Conservation (phyloP, 2,797 vertebrate genomes). For the Poeciliopsis presidionis region DNA sequence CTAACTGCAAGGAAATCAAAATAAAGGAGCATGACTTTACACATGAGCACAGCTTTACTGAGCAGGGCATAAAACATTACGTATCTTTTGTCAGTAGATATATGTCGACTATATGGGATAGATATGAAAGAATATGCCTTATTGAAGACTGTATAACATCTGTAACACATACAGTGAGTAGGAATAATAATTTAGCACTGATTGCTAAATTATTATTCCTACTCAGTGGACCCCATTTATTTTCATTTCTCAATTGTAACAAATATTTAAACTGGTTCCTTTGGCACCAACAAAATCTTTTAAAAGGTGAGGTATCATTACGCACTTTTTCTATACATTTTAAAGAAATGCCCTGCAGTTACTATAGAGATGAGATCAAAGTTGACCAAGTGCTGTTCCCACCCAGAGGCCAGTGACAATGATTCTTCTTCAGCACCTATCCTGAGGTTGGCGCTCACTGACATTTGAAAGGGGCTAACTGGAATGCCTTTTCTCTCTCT, state of each 20-base stretch:
- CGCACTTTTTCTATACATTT: slow-evolving; percentile 55
- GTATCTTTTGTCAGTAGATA: background rate
- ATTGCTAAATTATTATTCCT: background rate
- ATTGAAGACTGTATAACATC: too few relatives aligned
- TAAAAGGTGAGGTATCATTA: slow-evolving; percentile 3
- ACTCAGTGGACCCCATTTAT: background rate
- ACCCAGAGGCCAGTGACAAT: slow-evolving; percentile 46
- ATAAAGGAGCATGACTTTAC: background rate
- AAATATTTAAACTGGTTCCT: background rate
- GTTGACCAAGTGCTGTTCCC: slow-evolving; percentile 53
- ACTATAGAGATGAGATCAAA: slow-evolving; percentile 70
- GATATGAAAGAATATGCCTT: background rate
- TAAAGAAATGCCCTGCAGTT: slow-evolving; percentile 54
- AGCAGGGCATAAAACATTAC: background rate
- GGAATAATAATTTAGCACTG: too few relatives aligned
- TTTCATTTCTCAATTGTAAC: background rate
- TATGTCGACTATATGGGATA: too few relatives aligned
- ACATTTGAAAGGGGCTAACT: slow-evolving; percentile 63
- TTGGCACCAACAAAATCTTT: slow-evolving; percentile 12
- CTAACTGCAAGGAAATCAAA: background rate
- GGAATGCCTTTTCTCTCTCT: slow-evolving; percentile 28
- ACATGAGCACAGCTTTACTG: background rate
- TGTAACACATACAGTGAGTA: background rate
- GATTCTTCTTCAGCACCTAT: slow-evolving; percentile 42
- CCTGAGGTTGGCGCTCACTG: slow-evolving; percentile 56